A percentile compares a stretch with the other conserved stretches of the same genome.
Evolutionary conservation across 2,888 invertebrate genomes (phyloP).

Genomic region (Scaptomyza parva): DNA sequence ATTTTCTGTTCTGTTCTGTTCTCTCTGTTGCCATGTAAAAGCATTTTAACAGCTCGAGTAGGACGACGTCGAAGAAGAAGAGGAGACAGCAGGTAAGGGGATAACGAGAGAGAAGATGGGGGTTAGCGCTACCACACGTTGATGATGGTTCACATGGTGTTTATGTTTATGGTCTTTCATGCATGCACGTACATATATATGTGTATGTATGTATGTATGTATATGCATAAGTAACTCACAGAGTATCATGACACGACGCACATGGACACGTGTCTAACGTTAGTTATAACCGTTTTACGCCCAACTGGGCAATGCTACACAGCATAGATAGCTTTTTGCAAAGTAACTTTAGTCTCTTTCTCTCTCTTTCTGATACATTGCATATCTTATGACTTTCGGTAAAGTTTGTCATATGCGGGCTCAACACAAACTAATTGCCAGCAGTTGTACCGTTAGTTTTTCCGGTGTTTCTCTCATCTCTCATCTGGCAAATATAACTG

Average conservation of each 20-base stretch:
- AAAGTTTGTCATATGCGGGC: constrained; percentile 41
- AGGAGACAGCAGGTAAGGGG: too few species aligned
- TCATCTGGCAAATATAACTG: neutral
- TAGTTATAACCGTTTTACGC: constrained; percentile 41
- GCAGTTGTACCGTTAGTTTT: neutral
- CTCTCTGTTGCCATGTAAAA: constrained; percentile 67
- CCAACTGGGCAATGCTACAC: constrained; percentile 4
- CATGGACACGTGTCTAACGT: constrained; percentile 18
- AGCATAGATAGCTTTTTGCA: constrained; percentile 2
- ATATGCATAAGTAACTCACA: constrained; percentile 25
- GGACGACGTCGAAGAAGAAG: neutral
- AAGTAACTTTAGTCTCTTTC: constrained; percentile 32
- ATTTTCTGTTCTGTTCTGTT: constrained; percentile 62
- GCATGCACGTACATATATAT: constrained; percentile 13
- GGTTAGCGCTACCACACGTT: constrained; percentile 36
- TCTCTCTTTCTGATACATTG: neutral
- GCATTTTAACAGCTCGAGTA: constrained; percentile 46
- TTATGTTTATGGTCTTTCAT: constrained; percentile 50
- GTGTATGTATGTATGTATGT: neutral
- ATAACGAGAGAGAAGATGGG: neutral
- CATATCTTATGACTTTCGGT: constrained; percentile 43
- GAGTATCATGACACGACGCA: constrained; percentile 21
- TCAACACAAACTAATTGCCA: constrained; percentile 18
- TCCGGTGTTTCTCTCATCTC: neutral
- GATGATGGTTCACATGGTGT: constrained; percentile 52